A percentile compares a stretch with the other conserved stretches of the same genome.
Conservation (phyloP, 1,140 invertebrate genomes). For the Orius insidiosus region DNA sequence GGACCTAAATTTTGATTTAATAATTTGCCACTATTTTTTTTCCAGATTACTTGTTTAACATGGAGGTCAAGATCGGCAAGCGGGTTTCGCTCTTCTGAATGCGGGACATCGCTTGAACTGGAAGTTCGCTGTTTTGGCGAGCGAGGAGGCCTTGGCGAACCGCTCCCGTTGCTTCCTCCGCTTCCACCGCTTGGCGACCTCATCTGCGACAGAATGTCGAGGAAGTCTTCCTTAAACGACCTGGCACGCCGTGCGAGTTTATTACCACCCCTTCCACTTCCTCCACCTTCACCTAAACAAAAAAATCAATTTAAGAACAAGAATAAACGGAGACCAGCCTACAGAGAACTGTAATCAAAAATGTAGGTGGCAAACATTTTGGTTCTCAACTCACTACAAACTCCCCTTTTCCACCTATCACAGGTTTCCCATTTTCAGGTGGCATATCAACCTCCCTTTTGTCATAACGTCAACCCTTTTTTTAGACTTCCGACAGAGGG, state of each 20-base stretch:
- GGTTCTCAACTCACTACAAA: too few relatives aligned
- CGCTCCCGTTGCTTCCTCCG: constrained; percentile 22
- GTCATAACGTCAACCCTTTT: too few relatives aligned
- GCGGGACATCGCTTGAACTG: constrained; percentile 24
- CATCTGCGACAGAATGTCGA: constrained; percentile 75
- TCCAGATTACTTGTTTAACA: constrained; percentile 36
- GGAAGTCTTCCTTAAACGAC: constrained; percentile 80
- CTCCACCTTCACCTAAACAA: constrained; percentile 7
- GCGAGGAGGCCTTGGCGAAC: constrained; percentile 19
- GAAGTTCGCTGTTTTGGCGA: constrained; percentile 28
- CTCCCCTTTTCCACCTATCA: too few relatives aligned
- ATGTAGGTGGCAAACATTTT: too few relatives aligned
- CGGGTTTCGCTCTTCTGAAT: constrained; percentile 27
- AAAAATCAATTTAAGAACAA: too few relatives aligned
- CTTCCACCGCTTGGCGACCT: constrained; percentile 37
- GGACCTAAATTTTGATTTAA: constrained; percentile 31
- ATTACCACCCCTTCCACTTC: constrained; percentile 30
- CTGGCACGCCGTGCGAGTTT: constrained; percentile 66
- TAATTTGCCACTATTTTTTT: not conserved
- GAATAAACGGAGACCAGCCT: too few relatives aligned
- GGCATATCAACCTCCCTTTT: too few relatives aligned
- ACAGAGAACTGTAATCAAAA: too few relatives aligned
- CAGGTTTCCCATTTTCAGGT: too few relatives aligned
- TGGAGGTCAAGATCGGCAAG: constrained; percentile 39
- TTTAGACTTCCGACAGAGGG: too few relatives aligned